A percentile compares a stretch with the other conserved stretches of the same genome.
Conservation (phyloP, 2,888 invertebrate species). For the Sarcophaga caerulescens region DNA sequence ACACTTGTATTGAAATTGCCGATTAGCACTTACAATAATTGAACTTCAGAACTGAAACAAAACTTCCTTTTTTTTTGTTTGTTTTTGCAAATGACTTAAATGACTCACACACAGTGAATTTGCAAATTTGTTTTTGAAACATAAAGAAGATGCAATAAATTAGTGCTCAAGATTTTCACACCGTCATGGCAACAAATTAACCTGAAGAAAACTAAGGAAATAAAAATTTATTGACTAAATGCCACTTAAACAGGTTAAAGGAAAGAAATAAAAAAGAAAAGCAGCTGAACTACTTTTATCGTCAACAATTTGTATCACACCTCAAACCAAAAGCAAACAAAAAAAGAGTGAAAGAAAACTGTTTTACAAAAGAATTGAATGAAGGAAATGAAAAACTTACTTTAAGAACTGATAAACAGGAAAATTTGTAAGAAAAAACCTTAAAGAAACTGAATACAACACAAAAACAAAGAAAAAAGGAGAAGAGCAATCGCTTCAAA, state of each 20-base stretch:
- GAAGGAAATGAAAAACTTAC: no score
- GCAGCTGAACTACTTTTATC: neutral
- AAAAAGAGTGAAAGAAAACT: neutral
- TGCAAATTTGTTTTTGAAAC: neutral
- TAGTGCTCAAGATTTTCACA: neutral
- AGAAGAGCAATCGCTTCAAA: no score
- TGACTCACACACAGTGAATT: neutral
- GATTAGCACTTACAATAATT: no score
- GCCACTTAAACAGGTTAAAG: neutral
- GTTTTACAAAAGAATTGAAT: neutral
- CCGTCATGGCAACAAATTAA: constrained; percentile 9
- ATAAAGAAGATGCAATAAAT: neutral
- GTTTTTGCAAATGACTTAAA: no score
- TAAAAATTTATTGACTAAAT: neutral
- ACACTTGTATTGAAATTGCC: no score
- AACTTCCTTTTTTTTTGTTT: no score
- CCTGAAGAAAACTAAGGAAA: neutral
- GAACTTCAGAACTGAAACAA: no score
- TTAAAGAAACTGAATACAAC: no score
- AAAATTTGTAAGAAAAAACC: no score
- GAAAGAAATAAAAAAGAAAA: neutral
- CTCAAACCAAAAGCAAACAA: neutral
- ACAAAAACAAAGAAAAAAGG: no score
- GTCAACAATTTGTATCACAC: neutral
- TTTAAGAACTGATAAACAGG: no score